Conservation (phyloP, 2,797 vertebrate species). For the Psittacula echo region DNA sequence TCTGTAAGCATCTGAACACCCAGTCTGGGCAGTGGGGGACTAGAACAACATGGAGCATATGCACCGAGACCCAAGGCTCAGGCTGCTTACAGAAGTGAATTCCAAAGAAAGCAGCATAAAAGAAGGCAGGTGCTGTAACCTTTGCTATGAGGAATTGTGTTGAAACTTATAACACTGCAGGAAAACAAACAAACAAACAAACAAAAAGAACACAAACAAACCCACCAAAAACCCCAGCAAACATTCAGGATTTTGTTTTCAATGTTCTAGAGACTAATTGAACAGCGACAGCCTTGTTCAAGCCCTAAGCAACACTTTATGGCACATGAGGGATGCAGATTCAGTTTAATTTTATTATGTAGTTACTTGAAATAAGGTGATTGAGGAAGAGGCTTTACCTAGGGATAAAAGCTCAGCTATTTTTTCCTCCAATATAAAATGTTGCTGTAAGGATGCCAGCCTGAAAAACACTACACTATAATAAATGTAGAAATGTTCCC, state of each 20-base stretch:
- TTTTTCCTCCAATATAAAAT: not conserved
- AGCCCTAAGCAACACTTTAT: not conserved
- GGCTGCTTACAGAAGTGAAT: not conserved
- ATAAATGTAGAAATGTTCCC: not conserved
- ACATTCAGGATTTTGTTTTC: not conserved
- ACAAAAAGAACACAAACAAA: not conserved
- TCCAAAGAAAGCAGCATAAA: not conserved
- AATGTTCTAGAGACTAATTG: not conserved
- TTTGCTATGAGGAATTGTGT: not conserved
- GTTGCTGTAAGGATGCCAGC: not conserved
- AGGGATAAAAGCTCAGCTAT: not conserved
- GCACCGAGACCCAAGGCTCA: not conserved
- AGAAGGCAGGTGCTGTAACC: rapidly evolving
- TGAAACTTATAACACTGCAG: not conserved
- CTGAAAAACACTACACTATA: not conserved
- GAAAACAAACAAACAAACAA: not conserved
- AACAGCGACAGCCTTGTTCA: not conserved
- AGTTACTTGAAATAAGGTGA: conserved; percentile 9
- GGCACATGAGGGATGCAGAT: not conserved
- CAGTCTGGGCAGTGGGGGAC: not conserved
- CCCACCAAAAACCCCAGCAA: not conserved
- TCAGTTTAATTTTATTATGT: conserved; percentile 12
- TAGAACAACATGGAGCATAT: not conserved
- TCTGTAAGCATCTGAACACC: not conserved
- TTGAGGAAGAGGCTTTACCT: not conserved